A percentile compares a stretch with the other conserved stretches of the same genome.
Evolutionary conservation across 2,888 invertebrate genomes (phyloP).

Genomic region (Erannis defoliaria): DNA sequence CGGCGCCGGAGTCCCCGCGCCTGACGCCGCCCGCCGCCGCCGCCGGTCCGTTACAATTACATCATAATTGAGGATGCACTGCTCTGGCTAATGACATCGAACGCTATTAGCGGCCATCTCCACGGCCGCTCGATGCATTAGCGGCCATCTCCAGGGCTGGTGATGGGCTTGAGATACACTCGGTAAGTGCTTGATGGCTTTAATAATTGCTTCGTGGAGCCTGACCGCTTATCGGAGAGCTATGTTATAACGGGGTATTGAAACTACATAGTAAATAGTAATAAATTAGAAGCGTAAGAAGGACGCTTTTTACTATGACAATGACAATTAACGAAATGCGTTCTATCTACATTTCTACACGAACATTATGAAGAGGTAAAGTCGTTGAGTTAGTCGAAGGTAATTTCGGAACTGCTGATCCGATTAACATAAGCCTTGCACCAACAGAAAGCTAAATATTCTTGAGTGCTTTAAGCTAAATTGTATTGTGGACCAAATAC

Average conservation of each 20-base stretch:
- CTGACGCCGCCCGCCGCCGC: not conserved
- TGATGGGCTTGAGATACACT: conserved; percentile 4
- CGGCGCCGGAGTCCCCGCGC: too few relatives aligned
- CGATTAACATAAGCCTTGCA: too few relatives aligned
- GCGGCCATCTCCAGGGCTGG: conserved; percentile 3
- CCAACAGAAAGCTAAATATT: too few relatives aligned
- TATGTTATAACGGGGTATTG: not conserved
- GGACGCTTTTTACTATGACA: too few relatives aligned
- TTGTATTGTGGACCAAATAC: too few relatives aligned
- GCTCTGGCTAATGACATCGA: conserved; percentile 13
- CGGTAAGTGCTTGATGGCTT: conserved; percentile 11
- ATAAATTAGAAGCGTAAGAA: too few relatives aligned
- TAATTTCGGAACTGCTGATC: too few relatives aligned
- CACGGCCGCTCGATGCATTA: conserved; percentile 12
- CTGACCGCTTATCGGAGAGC: not conserved
- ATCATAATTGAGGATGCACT: conserved; percentile 42
- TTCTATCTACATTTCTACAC: too few relatives aligned
- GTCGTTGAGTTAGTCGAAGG: too few relatives aligned
- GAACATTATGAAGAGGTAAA: too few relatives aligned
- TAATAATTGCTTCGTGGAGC: conserved; percentile 3
- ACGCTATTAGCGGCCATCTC: conserved; percentile 15
- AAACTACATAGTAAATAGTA: not conserved
- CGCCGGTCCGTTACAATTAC: conserved; percentile 10
- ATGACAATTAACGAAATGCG: too few relatives aligned
- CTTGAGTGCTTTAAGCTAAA: too few relatives aligned